Percentiles rank a stretch among this genome's conserved stretches.
Conservation (phyloP, 2,113 vertebrate genomes). For the Albula goreensis region DNA sequence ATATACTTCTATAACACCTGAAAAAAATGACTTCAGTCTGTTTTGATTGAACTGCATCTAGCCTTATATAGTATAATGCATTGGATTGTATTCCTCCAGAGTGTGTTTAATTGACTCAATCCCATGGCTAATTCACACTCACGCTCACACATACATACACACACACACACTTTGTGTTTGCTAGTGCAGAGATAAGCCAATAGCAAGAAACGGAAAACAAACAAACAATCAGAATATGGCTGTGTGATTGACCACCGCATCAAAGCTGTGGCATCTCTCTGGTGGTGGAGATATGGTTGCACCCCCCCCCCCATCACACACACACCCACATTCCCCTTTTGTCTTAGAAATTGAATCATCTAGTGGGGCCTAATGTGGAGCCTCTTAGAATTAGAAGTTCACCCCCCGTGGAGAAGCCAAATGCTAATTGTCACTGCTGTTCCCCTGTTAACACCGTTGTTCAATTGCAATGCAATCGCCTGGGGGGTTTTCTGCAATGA, state of each 20-base stretch:
- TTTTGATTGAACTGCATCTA: too few relatives aligned
- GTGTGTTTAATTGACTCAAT: too few relatives aligned
- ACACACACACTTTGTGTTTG: not conserved
- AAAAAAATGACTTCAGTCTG: too few relatives aligned
- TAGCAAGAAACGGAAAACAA: too few relatives aligned
- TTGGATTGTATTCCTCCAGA: too few relatives aligned
- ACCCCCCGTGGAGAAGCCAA: slow-evolving; percentile 34
- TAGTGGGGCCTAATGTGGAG: slow-evolving; percentile 39
- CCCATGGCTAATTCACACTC: too few relatives aligned
- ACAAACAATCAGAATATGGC: not conserved
- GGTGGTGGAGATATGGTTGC: too few relatives aligned
- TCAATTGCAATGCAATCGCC: slow-evolving; percentile 41
- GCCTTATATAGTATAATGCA: too few relatives aligned
- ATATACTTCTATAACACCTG: too few relatives aligned
- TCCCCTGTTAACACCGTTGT: slow-evolving; percentile 46
- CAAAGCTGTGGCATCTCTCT: too few relatives aligned
- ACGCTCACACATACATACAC: not conserved
- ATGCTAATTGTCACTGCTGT: slow-evolving; percentile 41
- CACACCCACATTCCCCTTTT: not conserved
- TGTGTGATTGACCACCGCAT: too few relatives aligned
- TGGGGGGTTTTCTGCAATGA: slow-evolving; percentile 41
- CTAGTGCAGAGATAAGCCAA: not conserved
- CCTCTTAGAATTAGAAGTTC: slow-evolving; percentile 22
- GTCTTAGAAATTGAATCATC: slow-evolving; percentile 24
- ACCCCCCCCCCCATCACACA: too few relatives aligned